Evolutionary conservation across 2,888 invertebrate genomes (phyloP).

Genomic region (Acanthopleura granulata): DNA sequence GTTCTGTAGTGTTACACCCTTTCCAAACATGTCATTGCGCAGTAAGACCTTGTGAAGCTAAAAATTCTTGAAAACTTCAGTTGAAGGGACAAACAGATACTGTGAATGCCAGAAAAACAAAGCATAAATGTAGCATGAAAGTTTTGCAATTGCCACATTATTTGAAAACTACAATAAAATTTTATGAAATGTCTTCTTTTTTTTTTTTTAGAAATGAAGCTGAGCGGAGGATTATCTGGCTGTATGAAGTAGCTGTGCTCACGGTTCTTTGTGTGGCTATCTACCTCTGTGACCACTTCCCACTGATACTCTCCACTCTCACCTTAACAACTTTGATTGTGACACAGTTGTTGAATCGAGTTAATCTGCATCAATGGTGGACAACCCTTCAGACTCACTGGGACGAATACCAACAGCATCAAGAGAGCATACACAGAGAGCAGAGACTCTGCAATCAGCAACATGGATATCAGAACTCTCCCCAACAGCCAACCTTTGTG

Average conservation of each 20-base stretch:
- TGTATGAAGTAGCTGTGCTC: constrained; percentile 53
- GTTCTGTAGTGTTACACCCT: no score
- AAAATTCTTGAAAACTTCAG: no score
- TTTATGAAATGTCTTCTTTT: no score
- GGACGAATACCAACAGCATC: constrained; percentile 64
- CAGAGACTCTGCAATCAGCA: neutral
- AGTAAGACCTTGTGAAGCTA: no score
- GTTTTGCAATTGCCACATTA: no score
- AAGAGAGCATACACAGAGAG: constrained; percentile 53
- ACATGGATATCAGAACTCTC: neutral
- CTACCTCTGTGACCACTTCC: constrained; percentile 56
- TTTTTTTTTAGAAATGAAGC: constrained; percentile 47
- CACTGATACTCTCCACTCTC: constrained; percentile 49
- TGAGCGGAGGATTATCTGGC: constrained; percentile 61
- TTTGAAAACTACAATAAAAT: no score
- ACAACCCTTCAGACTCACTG: constrained; percentile 49
- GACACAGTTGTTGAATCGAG: constrained; percentile 51
- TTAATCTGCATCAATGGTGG: constrained; percentile 49
- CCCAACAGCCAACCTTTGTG: neutral
- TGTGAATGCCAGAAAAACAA: no score
- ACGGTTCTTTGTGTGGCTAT: constrained; percentile 42
- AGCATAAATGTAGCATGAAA: no score
- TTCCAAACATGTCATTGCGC: no score
- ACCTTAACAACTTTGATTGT: constrained; percentile 53
- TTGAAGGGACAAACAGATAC: no score